Evolutionary conservation across 1,140 invertebrate genomes (phyloP).

Genomic region (Zaprionus camerounensis): DNA sequence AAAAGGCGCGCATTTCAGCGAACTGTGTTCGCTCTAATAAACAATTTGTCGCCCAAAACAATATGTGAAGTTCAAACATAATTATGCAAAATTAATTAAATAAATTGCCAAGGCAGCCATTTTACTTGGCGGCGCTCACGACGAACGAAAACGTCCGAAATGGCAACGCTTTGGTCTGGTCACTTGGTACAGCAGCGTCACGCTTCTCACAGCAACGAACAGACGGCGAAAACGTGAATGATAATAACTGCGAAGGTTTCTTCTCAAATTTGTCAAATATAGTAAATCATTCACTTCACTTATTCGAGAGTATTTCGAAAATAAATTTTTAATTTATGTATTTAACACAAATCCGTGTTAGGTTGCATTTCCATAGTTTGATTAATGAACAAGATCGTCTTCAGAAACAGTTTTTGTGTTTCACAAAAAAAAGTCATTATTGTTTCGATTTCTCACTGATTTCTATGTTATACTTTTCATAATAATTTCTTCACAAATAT

Average conservation of each 20-base stretch:
- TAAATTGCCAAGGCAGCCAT: slow-evolving; percentile 46
- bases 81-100: slow-evolving; percentile 47
- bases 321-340: no score
- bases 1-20: slow-evolving; percentile 64
- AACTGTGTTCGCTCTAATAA: slow-evolving; percentile 16
- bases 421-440: neutral
- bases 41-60: slow-evolving; percentile 15
- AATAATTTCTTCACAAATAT: slow-evolving; percentile 35
- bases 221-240: slow-evolving; percentile 15
- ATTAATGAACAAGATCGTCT: neutral
- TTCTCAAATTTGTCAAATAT: neutral
- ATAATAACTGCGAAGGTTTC: slow-evolving; percentile 16
- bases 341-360: no score
- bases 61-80: slow-evolving; percentile 11
- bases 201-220: slow-evolving; percentile 21
- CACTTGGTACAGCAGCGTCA: slow-evolving; percentile 53
- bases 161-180: slow-evolving; percentile 62
- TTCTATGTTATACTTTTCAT: slow-evolving; percentile 10
- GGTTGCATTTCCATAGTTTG: no score
- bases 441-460: neutral
- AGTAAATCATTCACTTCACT: neutral
- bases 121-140: slow-evolving; percentile 39
- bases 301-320: neutral
- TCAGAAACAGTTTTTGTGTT: neutral
- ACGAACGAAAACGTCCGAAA: slow-evolving; percentile 50